Evolutionary conservation across 2,113 vertebrate species (phyloP).

Genomic region (Sterrhoptilus dennistouni): DNA sequence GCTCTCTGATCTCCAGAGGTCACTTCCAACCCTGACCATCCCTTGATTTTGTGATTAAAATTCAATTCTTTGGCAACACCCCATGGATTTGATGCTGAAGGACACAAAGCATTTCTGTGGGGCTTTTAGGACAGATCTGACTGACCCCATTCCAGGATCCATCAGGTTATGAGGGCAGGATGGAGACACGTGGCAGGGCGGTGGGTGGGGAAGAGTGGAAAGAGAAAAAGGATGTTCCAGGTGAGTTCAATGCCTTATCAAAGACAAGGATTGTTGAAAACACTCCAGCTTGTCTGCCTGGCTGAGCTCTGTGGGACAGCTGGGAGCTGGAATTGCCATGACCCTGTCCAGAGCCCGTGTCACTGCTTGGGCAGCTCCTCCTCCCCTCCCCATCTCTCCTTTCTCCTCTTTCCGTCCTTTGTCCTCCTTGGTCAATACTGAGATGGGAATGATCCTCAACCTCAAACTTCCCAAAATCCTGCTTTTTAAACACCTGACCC

Average conservation of each 20-base stretch:
- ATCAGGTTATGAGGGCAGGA: rapidly evolving
- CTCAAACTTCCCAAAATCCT: not conserved
- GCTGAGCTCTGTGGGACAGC: not conserved
- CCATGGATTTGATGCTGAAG: not conserved
- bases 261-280: not conserved
- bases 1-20: not conserved
- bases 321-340: not conserved
- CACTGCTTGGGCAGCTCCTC: not conserved
- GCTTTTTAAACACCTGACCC: not conserved
- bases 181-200: not conserved
- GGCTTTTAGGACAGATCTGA: not conserved
- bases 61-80: not conserved
- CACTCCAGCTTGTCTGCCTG: not conserved
- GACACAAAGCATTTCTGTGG: not conserved
- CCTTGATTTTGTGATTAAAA: not conserved
- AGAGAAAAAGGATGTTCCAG: not conserved
- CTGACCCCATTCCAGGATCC: not conserved
- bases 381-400: not conserved
- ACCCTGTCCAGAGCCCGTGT: not conserved
- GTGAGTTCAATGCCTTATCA: not conserved
- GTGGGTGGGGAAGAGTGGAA: rapidly evolving
- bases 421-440: not conserved
- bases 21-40: not conserved
- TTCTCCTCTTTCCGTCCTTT: not conserved
- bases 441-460: not conserved